A percentile compares a stretch with the other conserved stretches of the same genome.
These are phyloP conservation scores for Gymnobelideus leadbeateri DNA, from an alignment of 2,113 vertebrate genomes.

Conservation along the genomic window DNA sequence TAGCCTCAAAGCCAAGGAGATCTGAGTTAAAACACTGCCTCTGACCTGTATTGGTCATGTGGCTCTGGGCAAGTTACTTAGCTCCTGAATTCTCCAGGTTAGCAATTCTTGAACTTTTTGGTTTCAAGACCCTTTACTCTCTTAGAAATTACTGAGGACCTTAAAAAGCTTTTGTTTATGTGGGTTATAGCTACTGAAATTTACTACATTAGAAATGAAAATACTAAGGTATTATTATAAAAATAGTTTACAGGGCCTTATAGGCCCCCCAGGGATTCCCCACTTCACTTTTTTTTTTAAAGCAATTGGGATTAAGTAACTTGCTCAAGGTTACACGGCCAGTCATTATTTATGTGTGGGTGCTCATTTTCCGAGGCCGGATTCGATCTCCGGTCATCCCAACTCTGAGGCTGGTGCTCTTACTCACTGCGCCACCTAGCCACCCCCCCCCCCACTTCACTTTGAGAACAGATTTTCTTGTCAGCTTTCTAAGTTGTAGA, in stretches of 20 bases:
- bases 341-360: no score
- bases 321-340: no score
- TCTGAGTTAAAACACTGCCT: not conserved
- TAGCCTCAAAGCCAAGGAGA: not conserved
- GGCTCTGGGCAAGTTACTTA: not conserved
- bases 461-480: not conserved
- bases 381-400: no score
- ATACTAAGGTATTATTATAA: not conserved
- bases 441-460: not conserved
- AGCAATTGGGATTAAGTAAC: no score
- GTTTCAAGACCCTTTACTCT: not conserved
- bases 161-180: not conserved
- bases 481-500: not conserved
- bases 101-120: not conserved
- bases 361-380: no score
- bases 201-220: not conserved
- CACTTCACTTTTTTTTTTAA: not conserved
- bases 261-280: no score
- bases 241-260: no score
- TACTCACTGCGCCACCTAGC: no score
- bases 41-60: not conserved
- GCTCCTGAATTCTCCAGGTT: not conserved
- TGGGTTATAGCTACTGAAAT: not conserved
- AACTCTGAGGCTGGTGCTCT: no score
- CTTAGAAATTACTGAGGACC: not conserved